Evolutionary conservation across 2,113 vertebrate species (phyloP), one percentile per base, ranked within the genome.

Genomic region (Tangachromis dhanisi): DNA sequence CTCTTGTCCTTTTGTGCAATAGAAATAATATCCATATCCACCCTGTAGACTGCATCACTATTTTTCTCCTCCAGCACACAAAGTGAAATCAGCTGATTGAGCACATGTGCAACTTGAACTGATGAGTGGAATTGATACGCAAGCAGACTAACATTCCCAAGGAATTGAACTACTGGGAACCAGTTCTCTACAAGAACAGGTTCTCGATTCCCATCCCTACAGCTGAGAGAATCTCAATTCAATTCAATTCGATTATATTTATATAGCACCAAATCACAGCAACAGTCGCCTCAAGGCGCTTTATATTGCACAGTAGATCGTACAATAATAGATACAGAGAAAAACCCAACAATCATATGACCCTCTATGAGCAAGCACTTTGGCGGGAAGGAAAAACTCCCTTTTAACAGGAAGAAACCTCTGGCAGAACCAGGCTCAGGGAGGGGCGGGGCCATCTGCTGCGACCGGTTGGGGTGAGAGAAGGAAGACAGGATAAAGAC

Each of bases 381-480:
- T 59, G 26, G 55, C 0, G 14, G 5, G 26, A 59, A 59, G 26
- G 55, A 31, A 6, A 59, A 59, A 59, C 26, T 31, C 26, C 26
- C 26, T 31, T 59, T 59, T 31, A 31, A 31, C 55, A 59, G 55
- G 14, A 9, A 31, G 14, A 31, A 31, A 31, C 55, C 14, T 59
- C 55, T 0, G 0, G 8, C 26, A 59, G 8, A 59, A 59, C 55
- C 26, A 29, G 55, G 24, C 4, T 16, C 13, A 59, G 55, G 55
- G 8, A 16, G 24, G 13, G 55, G 55, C 24, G 26, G 54, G 21
- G 55, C 55, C 55, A 29, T 29, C 55, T 59, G 24, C 55, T 57
- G 54, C 0, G 0, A 57, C 0, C 0, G 0, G 5, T 31, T 59
- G 26, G 57, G 5, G 5, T 31, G 26, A 59, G 1, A 59, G 26